phyloP scores from a whole-genome alignment of 1,140 invertebrate genomes.

The Papilio polytes region DNA sequence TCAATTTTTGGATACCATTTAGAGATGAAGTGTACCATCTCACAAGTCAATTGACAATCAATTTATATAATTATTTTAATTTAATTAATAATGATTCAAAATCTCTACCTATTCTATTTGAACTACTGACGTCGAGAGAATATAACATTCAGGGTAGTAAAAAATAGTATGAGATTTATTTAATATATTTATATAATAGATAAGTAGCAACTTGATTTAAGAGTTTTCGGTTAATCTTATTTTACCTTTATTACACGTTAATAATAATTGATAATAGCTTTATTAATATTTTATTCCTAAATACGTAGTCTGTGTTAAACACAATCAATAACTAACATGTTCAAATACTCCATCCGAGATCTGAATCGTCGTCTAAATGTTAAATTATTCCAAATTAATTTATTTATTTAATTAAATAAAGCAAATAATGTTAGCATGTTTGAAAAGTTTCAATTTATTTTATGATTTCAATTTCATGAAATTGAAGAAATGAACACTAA shows the following conservation, averaged over 20 bases:
- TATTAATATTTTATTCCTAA: background rate
- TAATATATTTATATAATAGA: conserved; percentile 44
- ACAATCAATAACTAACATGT: conserved; percentile 11
- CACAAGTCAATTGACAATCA: conserved; percentile 71
- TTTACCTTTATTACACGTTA: background rate
- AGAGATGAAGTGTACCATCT: conserved; percentile 70
- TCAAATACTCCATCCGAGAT: background rate
- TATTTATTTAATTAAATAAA: background rate
- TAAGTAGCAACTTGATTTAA: conserved; percentile 37
- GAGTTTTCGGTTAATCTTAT: conserved; percentile 23
- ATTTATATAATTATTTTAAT: conserved; percentile 69
- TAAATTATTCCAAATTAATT: background rate
- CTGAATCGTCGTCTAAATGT: background rate
- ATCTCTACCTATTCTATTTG: conserved; percentile 52
- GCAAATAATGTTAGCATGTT: background rate
- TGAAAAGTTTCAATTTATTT: background rate
- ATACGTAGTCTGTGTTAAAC: conserved; percentile 7
- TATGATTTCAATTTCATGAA: background rate
- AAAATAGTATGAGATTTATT: conserved; percentile 60
- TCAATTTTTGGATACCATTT: conserved; percentile 76
- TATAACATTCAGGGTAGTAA: conserved; percentile 68
- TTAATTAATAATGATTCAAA: conserved; percentile 45
- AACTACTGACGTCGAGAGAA: conserved; percentile 61
- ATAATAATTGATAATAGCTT: conserved; percentile 9
- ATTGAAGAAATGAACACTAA: too few species aligned